phyloP scores from a whole-genome alignment of 2,797 vertebrate genomes.

The Myotis daubentonii region DNA sequence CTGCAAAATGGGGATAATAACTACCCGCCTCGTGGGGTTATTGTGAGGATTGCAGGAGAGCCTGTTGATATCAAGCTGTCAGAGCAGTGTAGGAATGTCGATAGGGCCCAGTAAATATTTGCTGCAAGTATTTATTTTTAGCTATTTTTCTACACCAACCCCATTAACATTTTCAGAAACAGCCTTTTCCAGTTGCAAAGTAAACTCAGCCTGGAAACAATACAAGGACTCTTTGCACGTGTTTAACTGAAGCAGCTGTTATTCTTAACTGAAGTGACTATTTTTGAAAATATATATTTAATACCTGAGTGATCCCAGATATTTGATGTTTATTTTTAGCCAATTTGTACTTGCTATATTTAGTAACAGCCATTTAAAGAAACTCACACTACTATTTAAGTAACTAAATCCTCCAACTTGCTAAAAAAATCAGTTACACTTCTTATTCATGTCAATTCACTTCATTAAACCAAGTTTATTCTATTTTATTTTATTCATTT shows the following conservation, averaged over 20 bases:
- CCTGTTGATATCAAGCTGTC: neutral
- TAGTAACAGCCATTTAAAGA: slow-evolving; percentile 14
- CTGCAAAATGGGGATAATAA: neutral
- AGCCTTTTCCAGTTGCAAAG: slow-evolving; percentile 50
- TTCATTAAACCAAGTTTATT: slow-evolving; percentile 27
- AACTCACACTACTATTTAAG: slow-evolving; percentile 25
- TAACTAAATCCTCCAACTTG: neutral
- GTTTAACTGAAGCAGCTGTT: neutral
- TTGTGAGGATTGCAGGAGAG: neutral
- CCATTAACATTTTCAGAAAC: slow-evolving; percentile 35
- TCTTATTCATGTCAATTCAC: neutral
- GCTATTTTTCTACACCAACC: neutral
- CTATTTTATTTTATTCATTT: neutral
- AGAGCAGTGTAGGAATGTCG: neutral
- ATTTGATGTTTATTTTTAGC: slow-evolving; percentile 65
- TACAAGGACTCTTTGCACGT: neutral
- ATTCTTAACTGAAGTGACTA: slow-evolving; percentile 25
- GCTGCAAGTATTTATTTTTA: slow-evolving; percentile 13
- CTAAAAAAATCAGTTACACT: neutral
- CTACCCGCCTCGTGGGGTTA: neutral
- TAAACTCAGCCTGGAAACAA: slow-evolving; percentile 48
- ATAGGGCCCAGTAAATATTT: slow-evolving; percentile 29
- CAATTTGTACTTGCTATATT: slow-evolving; percentile 30
- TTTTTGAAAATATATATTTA: slow-evolving; percentile 44
- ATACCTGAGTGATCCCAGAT: slow-evolving; percentile 40